A percentile compares a stretch with the other conserved stretches of the same genome.
Evolutionary conservation across 1,140 invertebrate species (phyloP).

Genomic region (Laodelphax striatellus): DNA sequence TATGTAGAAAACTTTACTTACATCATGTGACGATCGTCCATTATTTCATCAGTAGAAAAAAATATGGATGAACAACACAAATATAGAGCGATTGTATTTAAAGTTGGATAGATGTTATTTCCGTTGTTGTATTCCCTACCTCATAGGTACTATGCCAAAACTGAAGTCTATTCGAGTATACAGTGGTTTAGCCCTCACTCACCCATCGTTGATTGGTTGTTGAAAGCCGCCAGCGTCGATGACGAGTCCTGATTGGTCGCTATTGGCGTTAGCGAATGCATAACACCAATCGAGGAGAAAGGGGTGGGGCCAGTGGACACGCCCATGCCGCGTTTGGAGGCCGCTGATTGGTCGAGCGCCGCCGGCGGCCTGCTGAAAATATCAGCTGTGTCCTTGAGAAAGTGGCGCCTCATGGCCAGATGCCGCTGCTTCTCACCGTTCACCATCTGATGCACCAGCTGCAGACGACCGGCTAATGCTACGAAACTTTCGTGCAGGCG

Average conservation of each 20-base stretch:
- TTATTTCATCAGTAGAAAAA: too few relatives aligned
- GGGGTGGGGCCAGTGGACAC: slow-evolving; percentile 30
- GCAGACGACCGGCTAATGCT: slow-evolving; percentile 68
- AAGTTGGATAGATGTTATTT: too few relatives aligned
- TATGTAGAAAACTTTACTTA: too few relatives aligned
- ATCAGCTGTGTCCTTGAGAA: slow-evolving; percentile 64
- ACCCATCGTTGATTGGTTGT: not conserved
- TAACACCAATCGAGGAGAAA: slow-evolving; percentile 23
- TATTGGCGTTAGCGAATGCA: too few relatives aligned
- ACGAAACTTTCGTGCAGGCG: slow-evolving; percentile 76
- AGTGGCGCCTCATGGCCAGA: slow-evolving; percentile 62
- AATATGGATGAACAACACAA: too few relatives aligned
- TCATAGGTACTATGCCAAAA: too few relatives aligned
- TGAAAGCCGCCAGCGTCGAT: not conserved
- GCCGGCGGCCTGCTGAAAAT: slow-evolving; percentile 52
- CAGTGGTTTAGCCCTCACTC: too few relatives aligned
- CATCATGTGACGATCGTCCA: too few relatives aligned
- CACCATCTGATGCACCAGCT: slow-evolving; percentile 55
- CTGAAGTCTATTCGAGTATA: too few relatives aligned
- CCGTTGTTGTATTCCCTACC: too few relatives aligned
- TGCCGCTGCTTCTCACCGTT: slow-evolving; percentile 74
- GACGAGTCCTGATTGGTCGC: slow-evolving; percentile 5
- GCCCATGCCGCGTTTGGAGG: slow-evolving; percentile 6
- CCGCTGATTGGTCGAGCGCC: slow-evolving; percentile 24
- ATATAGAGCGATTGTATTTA: too few relatives aligned